Evolutionary conservation across 2,888 invertebrate genomes (phyloP), one percentile per base, ranked within the genome.

Genomic region (Aquatica leii): DNA sequence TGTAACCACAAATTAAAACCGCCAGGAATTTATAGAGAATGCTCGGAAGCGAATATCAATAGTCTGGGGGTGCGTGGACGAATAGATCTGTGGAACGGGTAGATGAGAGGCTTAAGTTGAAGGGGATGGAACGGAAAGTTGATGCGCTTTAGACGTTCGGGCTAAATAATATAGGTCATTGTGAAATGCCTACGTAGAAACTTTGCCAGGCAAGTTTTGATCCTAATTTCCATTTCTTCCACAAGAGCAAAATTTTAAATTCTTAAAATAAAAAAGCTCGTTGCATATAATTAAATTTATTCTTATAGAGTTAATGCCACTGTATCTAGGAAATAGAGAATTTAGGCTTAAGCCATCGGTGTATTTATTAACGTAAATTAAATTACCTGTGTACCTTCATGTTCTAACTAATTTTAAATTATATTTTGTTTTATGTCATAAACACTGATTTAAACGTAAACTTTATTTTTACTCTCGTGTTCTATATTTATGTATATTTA

Each of bases 1-100:
- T 48, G 57, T 59, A 40, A 63, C 59, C 54, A 63, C 59, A 59
- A 63, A 63, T 63, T 63, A 63, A 63, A 63, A 63, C 54, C 54
- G 54, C 50, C 18, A 62, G 58, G 62, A 62, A 62, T 62, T 57
- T 62, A 62, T 62, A 53, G 62, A 43, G 59, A 63, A 59, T 41
- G 54, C 50, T 55, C 59, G 41, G 54, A 54, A 62, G 59, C 51
- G 56, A 62, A 62, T 62, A 62, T 57, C 62, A 56, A 62, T 54
- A 55, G 61, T 48, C 24, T 46, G 43, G 55, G 37, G 61, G 55
- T 40, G 61, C 50, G 34, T 43, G 53, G 60, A 54, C 54, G 48
- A 43, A 54, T 35, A 54, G 54, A 18, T 43, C 54, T 24, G 8
- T 40, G 54, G 50, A 34, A 55, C 18, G 54, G 53, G 59, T 46